Evolutionary conservation across 2,113 vertebrate genomes (phyloP).

Genomic region (Cynopterus brachyotis): DNA sequence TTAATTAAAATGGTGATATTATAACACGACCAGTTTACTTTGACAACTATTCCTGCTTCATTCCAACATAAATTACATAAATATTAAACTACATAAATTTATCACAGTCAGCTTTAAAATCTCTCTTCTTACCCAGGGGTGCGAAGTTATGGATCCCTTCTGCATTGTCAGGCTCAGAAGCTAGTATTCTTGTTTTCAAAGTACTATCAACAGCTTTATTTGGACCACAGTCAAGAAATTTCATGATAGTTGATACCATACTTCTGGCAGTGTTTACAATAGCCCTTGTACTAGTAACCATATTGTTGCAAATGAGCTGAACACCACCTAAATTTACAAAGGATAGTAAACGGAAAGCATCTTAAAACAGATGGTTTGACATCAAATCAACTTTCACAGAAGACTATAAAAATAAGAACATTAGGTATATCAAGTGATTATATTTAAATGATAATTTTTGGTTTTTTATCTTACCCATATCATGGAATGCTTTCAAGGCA

Average conservation of each 20-base stretch:
- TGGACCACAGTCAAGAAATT: constrained; percentile 96
- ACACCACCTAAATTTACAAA: constrained; percentile 90
- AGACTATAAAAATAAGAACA: background rate
- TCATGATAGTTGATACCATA: constrained; percentile 99
- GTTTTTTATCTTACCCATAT: constrained; percentile 92
- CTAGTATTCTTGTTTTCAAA: constrained; percentile 95
- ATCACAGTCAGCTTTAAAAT: background rate
- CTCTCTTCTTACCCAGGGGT: constrained; percentile 89
- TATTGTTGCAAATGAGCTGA: constrained; percentile 99
- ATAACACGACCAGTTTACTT: background rate
- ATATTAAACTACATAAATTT: background rate
- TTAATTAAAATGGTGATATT: background rate
- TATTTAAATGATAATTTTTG: background rate
- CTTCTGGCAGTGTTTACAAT: constrained; percentile 99
- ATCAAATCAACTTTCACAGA: background rate
- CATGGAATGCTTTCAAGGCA: constrained; percentile 97
- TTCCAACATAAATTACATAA: background rate
- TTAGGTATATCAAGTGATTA: background rate
- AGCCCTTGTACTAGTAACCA: constrained; percentile 98
- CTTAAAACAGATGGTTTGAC: background rate
- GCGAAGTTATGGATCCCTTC: constrained; percentile 99
- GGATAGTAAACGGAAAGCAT: constrained; percentile 15
- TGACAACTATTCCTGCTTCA: constrained; percentile 21
- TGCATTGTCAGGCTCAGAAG: constrained; percentile 97
- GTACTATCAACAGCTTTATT: constrained; percentile 94